phyloP scores from a whole-genome alignment of 2,888 invertebrate genomes.

The Dynastes maya region DNA sequence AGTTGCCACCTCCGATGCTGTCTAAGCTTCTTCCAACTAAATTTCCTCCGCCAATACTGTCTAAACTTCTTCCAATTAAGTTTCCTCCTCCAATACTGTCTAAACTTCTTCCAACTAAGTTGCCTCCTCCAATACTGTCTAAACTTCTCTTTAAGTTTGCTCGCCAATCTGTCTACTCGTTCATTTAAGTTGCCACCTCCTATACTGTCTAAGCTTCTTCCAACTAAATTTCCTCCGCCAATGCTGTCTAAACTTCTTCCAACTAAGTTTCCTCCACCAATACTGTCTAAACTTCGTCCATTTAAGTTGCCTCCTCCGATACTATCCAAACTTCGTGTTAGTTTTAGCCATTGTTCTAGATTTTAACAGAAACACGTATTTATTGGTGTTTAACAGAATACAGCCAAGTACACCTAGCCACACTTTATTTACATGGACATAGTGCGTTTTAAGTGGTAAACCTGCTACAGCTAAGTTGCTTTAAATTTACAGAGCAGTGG shows the following conservation, averaged over 20 bases:
- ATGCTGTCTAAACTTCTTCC: neutral
- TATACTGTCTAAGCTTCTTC: constrained; percentile 10
- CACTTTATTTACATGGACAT: neutral
- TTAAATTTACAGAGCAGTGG: no score
- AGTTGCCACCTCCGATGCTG: constrained; percentile 36
- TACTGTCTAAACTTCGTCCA: constrained; percentile 11
- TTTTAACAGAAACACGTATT: neutral
- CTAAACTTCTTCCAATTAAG: constrained; percentile 9
- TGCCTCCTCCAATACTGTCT: constrained; percentile 10
- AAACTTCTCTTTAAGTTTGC: neutral
- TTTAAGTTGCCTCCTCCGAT: constrained; percentile 15
- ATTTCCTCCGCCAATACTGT: constrained; percentile 8
- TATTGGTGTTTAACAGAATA: neutral
- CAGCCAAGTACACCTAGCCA: neutral
- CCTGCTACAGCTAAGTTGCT: no score
- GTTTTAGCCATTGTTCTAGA: constrained; percentile 24
- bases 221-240: neutral
- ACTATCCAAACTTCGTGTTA: constrained; percentile 3
- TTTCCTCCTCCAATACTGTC: constrained; percentile 6
- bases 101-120: constrained; percentile 10
- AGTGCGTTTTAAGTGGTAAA: no score
- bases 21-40: constrained; percentile 20
- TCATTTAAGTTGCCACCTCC: neutral
- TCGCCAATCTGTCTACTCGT: no score
- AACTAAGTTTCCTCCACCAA: neutral